A percentile compares a stretch with the other conserved stretches of the same genome.
These are phyloP conservation scores for Periplaneta americana DNA, from an alignment of 1,140 invertebrate species.

Conservation along the genomic window DNA sequence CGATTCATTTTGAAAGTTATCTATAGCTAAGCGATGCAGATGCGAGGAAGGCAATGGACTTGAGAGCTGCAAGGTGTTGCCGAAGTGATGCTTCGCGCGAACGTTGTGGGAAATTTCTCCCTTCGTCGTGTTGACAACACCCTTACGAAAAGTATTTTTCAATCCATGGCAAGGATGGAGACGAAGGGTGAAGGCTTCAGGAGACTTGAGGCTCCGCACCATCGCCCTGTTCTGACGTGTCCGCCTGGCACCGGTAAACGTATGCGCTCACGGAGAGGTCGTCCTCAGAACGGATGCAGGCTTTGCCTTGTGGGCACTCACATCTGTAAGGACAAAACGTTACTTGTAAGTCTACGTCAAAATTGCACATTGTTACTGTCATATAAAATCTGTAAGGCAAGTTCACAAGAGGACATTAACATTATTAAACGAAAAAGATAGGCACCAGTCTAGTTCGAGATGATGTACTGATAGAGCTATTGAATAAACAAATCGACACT, in stretches of 20 bases:
- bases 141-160: neutral
- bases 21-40: neutral
- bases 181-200: neutral
- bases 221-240: constrained; percentile 18
- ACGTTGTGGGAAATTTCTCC: neutral
- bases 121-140: neutral
- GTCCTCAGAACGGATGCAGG: constrained; percentile 48
- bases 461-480: no score
- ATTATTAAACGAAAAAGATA: neutral
- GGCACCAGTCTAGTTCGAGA: no score
- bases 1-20: no score
- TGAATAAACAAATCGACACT: no score
- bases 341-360: no score
- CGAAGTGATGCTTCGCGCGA: neutral
- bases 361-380: no score
- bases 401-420: neutral
- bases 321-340: constrained; percentile 43
- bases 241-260: constrained; percentile 48
- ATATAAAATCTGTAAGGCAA: neutral
- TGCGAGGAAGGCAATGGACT: no score
- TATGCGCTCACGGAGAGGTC: constrained; percentile 51
- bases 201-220: neutral
- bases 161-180: neutral
- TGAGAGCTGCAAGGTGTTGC: neutral
- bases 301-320: constrained; percentile 39